A percentile compares a stretch with the other conserved stretches of the same genome.
phyloP scores from a whole-genome alignment of 2,888 invertebrate genomes.

The Agrypnus murinus region DNA sequence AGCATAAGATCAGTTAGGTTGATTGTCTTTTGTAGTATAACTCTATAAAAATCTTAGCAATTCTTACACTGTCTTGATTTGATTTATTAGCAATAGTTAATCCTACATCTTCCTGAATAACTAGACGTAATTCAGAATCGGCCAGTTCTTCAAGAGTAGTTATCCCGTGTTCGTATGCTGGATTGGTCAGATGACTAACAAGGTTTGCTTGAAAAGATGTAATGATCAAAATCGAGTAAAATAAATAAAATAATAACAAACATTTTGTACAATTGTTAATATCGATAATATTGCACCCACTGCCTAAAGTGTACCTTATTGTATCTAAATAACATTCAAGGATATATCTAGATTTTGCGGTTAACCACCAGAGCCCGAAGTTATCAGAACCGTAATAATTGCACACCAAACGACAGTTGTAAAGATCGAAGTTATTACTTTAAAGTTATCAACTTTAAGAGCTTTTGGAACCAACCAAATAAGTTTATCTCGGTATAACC shows the following conservation, averaged over 20 bases:
- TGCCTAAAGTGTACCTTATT: no score
- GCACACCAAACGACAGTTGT: slow-evolving; percentile 6
- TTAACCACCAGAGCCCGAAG: not conserved
- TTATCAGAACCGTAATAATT: not conserved
- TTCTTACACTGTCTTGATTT: no score
- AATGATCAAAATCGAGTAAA: not conserved
- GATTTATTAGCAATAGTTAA: no score
- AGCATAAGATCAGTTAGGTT: no score
- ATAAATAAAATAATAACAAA: not conserved
- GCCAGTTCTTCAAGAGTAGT: not conserved
- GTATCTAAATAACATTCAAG: no score
- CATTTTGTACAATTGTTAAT: not conserved
- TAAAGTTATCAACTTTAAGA: slow-evolving; percentile 4
- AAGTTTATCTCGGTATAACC: not conserved
- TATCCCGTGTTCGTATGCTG: not conserved
- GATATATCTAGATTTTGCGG: not conserved
- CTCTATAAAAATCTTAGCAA: no score
- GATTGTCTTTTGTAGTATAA: no score
- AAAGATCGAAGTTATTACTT: slow-evolving; percentile 6
- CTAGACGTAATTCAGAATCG: not conserved
- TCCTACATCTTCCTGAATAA: no score
- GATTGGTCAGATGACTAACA: not conserved
- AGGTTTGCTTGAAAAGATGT: not conserved
- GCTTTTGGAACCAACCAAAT: slow-evolving; percentile 27
- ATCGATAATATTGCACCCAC: no score